Conservation (phyloP, 2,797 vertebrate genomes). For the Ciconia nigra region DNA sequence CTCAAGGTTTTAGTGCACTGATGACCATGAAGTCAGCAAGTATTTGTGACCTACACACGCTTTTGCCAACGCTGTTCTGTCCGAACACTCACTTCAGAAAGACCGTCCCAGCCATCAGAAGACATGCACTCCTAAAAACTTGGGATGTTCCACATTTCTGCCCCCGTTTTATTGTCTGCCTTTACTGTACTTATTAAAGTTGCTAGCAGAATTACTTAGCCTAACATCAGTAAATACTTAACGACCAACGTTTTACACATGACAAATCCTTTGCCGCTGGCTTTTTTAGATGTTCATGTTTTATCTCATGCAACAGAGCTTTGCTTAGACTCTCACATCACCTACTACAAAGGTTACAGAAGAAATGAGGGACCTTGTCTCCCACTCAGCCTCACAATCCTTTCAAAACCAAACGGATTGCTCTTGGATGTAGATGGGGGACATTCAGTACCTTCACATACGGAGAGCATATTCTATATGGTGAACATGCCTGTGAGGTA, state of each 20-base stretch:
- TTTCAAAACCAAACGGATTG: background rate
- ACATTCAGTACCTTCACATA: background rate
- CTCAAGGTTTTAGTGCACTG: background rate
- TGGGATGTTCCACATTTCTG: background rate
- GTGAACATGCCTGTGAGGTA: background rate
- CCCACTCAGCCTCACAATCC: background rate
- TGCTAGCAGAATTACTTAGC: background rate
- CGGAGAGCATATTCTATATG: background rate
- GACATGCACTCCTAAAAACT: rapidly evolving
- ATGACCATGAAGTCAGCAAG: background rate
- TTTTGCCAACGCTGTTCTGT: background rate
- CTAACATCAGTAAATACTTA: background rate
- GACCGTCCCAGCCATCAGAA: background rate
- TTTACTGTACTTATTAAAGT: background rate
- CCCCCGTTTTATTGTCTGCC: background rate
- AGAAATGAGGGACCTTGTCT: background rate
- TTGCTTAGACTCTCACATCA: background rate
- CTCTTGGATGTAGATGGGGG: background rate
- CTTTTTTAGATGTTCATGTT: background rate
- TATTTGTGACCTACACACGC: background rate
- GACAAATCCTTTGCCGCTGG: background rate
- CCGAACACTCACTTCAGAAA: background rate
- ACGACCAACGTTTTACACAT: background rate
- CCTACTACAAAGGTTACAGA: background rate
- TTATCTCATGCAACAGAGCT: background rate